phyloP scores from a whole-genome alignment of 1,140 invertebrate genomes.

The Theocolax elegans region DNA sequence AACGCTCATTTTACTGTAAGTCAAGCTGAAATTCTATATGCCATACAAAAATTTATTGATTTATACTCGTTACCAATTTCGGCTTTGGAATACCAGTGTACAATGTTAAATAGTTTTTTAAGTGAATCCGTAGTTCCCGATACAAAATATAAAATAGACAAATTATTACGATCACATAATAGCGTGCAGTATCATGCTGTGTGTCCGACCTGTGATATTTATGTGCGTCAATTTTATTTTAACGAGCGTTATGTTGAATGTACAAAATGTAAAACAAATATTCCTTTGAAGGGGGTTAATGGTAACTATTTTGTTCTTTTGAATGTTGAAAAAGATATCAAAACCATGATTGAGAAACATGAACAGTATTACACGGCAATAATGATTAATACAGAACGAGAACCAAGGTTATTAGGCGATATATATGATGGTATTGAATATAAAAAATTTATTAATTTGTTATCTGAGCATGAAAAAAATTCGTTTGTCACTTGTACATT shows the following conservation, averaged over 20 bases:
- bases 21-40: not conserved
- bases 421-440: slow-evolving; percentile 38
- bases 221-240: not conserved
- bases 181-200: not conserved
- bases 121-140: not conserved
- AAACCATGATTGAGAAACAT: slow-evolving; percentile 24
- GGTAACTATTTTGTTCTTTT: slow-evolving; percentile 24
- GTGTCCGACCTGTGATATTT: not conserved
- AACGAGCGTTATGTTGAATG: not conserved
- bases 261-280: not conserved
- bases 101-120: not conserved
- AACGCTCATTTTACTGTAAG: not conserved
- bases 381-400: not conserved
- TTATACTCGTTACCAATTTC: not conserved
- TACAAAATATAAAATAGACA: not conserved
- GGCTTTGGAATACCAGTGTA: not conserved
- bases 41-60: not conserved
- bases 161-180: not conserved
- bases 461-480: slow-evolving; percentile 18
- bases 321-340: slow-evolving; percentile 24
- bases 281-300: not conserved
- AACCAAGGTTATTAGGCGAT: slow-evolving; percentile 5
- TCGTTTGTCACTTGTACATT: slow-evolving; percentile 28
- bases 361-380: slow-evolving; percentile 24
- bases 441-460: slow-evolving; percentile 23